Conservation (phyloP, 2,888 invertebrate species). For the Cryptosula pallasiana region DNA sequence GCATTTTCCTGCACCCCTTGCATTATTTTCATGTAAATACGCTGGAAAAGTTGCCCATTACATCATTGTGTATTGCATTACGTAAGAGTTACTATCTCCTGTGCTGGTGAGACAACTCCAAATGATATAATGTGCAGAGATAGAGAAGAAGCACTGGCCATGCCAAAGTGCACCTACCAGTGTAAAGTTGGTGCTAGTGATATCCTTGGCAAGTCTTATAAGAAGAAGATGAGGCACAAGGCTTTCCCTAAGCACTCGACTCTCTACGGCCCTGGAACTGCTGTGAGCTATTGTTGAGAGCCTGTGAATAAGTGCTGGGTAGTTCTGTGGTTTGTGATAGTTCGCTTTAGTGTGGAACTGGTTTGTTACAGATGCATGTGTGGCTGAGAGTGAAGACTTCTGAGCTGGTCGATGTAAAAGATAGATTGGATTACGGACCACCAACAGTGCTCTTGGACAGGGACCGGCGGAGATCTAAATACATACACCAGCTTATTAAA, state of each 20-base stretch:
- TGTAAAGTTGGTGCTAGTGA: slow-evolving; percentile 31
- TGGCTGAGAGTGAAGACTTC: not conserved
- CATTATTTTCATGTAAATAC: no score
- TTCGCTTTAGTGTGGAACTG: no score
- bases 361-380: not conserved
- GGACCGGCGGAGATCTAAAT: not conserved
- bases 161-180: not conserved
- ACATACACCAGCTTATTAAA: slow-evolving; percentile 1
- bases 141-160: not conserved
- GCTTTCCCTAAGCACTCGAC: not conserved
- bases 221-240: slow-evolving; percentile 33
- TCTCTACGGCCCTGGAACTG: not conserved
- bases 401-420: not conserved
- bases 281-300: not conserved
- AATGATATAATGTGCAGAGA: no score
- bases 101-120: no score
- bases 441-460: not conserved
- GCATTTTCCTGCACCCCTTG: no score
- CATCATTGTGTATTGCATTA: no score
- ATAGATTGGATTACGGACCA: not conserved
- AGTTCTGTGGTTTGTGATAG: no score
- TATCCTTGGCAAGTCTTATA: slow-evolving; percentile 40
- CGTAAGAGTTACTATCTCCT: no score
- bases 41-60: no score
- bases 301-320: no score